phyloP scores from a whole-genome alignment of 2,888 invertebrate genomes.

The Cyaniris semiargus region DNA sequence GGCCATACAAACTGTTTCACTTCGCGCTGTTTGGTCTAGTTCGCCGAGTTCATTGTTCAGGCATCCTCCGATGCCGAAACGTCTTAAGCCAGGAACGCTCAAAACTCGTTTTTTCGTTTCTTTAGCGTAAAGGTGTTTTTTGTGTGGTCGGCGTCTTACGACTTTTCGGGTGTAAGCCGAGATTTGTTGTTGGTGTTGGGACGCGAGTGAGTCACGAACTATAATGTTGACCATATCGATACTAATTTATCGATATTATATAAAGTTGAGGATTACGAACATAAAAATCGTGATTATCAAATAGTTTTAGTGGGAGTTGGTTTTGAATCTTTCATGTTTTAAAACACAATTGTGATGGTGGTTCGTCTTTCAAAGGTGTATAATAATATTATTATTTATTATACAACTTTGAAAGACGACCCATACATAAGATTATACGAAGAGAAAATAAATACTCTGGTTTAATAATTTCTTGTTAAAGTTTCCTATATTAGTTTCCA shows the following conservation, averaged over 20 bases:
- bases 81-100: conserved; percentile 67
- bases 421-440: no score
- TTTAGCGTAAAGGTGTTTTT: conserved; percentile 61
- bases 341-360: neutral
- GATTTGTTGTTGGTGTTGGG: conserved; percentile 78
- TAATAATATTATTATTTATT: no score
- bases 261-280: neutral
- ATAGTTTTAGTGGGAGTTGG: no score
- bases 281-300: neutral
- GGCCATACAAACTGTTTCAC: conserved; percentile 50
- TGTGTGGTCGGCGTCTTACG: conserved; percentile 65
- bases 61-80: conserved; percentile 46
- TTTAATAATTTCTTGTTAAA: no score
- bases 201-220: conserved; percentile 75
- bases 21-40: conserved; percentile 76
- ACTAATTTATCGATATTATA: conserved; percentile 37
- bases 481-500: no score
- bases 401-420: no score
- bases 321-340: neutral
- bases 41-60: conserved; percentile 79
- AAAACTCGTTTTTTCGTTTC: conserved; percentile 58
- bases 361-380: no score
- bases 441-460: no score
- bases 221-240: conserved; percentile 58
- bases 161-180: conserved; percentile 58